Base-by-base conservation (phyloP, 2,797 vertebrate species). In the Delichon dasypus region DNA sequence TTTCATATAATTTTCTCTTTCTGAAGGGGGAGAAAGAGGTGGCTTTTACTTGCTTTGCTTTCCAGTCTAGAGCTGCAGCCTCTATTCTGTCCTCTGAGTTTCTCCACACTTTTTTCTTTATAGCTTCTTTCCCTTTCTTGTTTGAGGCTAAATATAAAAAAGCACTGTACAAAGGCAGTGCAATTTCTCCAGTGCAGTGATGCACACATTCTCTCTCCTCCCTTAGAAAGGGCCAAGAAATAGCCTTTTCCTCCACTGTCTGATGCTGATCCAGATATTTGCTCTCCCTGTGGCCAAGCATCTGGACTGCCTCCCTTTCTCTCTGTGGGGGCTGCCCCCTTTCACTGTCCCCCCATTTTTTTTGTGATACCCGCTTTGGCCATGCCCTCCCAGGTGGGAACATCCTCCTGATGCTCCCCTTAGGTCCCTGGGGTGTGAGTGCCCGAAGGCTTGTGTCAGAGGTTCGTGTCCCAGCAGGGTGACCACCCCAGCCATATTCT, bases 1-100 rank as follows among this genome's bases (percentile, higher is more conserved):
- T 96, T 96, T 94, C 54, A 30, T 74, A 79, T 62, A 0, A 76
- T 96, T 95, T 93, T 23, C 16, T 89, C 58, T 62, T 82, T 77
- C n/a, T 20, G 80, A 88, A 88, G 64, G n/a, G 13, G 75, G 30
- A 65, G 68, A 76, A 88, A 50, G 38, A n/a, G 16, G 4, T 45
- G 44, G 82, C 19, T 54, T 93, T 95, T 84, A 84, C 88, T 60
- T 80, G 75, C 50, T 77, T 72, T 54, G 71, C 36, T 64, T 79
- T 55, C 20, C 27, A 25, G 18, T 66, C 55, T 55, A 51, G 72
- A 73, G 20, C 71, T n/a, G 17, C 53, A 83, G 26, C 27, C 11
- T 62, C 44, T 81, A 40, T 54, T 72, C 48, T 84, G 50, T 45
- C 50, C n/a, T 55, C 83, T 77, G 51, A 3, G 1, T 83, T 95